Evolutionary conservation across 2,888 invertebrate species (phyloP).

Genomic region (Pandemis heparana): DNA sequence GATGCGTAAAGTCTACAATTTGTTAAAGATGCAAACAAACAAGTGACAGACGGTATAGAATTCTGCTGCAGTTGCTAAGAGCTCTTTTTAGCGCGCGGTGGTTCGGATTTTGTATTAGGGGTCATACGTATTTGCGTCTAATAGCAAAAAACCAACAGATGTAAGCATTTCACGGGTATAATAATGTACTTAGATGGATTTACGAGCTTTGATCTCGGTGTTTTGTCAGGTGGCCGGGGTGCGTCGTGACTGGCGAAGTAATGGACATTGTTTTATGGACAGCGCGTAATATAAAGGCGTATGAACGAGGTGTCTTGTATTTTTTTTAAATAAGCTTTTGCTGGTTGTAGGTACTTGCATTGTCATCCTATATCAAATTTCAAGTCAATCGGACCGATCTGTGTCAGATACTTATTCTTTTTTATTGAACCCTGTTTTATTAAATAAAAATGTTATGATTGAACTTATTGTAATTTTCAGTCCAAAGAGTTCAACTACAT

Average conservation of each 20-base stretch:
- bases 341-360: too few relatives aligned
- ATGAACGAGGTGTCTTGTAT: too few relatives aligned
- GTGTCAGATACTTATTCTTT: too few relatives aligned
- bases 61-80: constrained; percentile 27
- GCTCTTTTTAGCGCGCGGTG: constrained; percentile 56
- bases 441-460: too few relatives aligned
- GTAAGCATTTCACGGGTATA: constrained; percentile 84
- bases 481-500: too few relatives aligned
- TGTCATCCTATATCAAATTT: too few relatives aligned
- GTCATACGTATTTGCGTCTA: constrained; percentile 80
- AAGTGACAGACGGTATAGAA: constrained; percentile 8
- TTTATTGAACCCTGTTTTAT: too few relatives aligned
- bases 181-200: constrained; percentile 83
- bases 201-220: constrained; percentile 77
- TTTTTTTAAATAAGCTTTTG: too few relatives aligned
- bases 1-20: constrained; percentile 44
- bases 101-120: constrained; percentile 52
- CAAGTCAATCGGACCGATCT: too few relatives aligned
- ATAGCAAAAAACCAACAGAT: constrained; percentile 84
- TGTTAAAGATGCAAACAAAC: not conserved
- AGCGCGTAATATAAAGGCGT: not conserved
- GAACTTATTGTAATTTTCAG: too few relatives aligned
- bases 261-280: not conserved
- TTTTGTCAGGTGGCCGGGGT: constrained; percentile 32
- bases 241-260: not conserved